Evolutionary conservation across 2,797 vertebrate species (phyloP).

Genomic region (Smutsia gigantea): DNA sequence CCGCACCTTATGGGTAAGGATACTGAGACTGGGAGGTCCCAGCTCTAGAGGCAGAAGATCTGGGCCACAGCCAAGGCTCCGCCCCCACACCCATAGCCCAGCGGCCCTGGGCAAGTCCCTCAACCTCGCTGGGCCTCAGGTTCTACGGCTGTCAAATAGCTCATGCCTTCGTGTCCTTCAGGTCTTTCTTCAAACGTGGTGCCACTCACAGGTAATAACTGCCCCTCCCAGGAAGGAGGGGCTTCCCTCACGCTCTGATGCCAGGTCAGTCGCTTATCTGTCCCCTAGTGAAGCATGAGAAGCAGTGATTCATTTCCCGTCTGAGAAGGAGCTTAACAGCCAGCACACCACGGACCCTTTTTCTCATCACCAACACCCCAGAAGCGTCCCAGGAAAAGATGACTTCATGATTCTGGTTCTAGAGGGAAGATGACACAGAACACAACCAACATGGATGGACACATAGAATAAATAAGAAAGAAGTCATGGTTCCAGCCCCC

Average conservation of each 20-base stretch:
- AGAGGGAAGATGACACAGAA: background rate
- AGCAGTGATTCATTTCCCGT: too few relatives aligned
- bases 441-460: background rate
- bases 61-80: background rate
- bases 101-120: background rate
- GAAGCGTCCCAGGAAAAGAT: background rate
- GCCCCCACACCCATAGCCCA: background rate
- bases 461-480: background rate
- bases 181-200: background rate
- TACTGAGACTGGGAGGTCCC: background rate
- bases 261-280: background rate
- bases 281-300: background rate
- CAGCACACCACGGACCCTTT: fast-evolving
- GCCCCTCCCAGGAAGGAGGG: background rate
- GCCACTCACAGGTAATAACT: fast-evolving
- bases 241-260: fast-evolving
- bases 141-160: background rate
- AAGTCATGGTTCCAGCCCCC: background rate
- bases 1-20: too few relatives aligned
- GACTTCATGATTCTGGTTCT: background rate
- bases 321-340: background rate
- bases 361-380: background rate
- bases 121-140: background rate
- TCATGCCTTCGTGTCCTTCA: background rate
- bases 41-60: background rate